Evolutionary conservation across 2,888 invertebrate species (phyloP).

Genomic region (Phania funesta): DNA sequence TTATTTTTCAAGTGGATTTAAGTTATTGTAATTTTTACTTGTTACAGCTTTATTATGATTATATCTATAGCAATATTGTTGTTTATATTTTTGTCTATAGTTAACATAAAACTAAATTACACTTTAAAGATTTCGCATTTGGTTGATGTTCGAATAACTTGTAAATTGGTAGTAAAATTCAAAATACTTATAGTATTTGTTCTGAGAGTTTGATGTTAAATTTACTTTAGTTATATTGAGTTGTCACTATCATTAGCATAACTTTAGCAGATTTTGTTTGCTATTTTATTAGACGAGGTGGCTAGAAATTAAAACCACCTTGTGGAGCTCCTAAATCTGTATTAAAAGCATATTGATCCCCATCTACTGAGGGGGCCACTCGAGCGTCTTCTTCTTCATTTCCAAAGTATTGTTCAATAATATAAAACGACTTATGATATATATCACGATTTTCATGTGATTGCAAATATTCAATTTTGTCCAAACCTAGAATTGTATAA

Average conservation of each 20-base stretch:
- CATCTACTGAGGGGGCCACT: slow-evolving; percentile 87
- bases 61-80: no score
- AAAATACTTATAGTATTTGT: slow-evolving; percentile 4
- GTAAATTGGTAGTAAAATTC: slow-evolving; percentile 14
- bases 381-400: slow-evolving; percentile 92
- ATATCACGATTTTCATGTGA: slow-evolving; percentile 98
- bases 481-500: slow-evolving; percentile 85
- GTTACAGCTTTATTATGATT: no score
- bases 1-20: not conserved
- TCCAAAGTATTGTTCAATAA: slow-evolving; percentile 97
- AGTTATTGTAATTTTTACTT: not conserved
- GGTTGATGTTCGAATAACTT: not conserved
- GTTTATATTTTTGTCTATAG: not conserved
- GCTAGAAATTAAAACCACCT: slow-evolving; percentile 90
- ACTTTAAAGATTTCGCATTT: slow-evolving; percentile 14
- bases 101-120: not conserved
- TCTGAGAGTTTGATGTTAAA: not conserved
- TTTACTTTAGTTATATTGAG: slow-evolving; percentile 45
- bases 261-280: slow-evolving; percentile 3
- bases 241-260: slow-evolving; percentile 35
- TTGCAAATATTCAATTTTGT: slow-evolving; percentile 98
- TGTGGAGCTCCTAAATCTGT: slow-evolving; percentile 87
- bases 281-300: slow-evolving; percentile 36
- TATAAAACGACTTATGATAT: slow-evolving; percentile 97
- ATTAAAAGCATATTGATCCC: slow-evolving; percentile 87